Conservation (phyloP, 2,113 vertebrate species). For the Crotalus tigris region DNA sequence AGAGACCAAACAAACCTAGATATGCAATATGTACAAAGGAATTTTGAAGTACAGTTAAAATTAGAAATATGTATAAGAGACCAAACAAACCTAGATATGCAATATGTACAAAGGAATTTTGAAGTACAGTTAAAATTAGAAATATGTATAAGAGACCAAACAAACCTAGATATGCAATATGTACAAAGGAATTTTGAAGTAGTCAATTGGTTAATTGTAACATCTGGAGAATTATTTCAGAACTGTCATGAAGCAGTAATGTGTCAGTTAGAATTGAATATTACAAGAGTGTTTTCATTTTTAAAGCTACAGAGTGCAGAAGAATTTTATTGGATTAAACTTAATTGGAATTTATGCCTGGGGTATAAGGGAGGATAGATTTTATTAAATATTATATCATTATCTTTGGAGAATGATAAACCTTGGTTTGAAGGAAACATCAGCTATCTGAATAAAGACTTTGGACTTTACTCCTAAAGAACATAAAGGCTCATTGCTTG, state of each 20-base stretch:
- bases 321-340: neutral
- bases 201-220: neutral
- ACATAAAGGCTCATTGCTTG: neutral
- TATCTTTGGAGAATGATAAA: neutral
- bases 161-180: neutral
- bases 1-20: neutral
- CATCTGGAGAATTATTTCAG: neutral
- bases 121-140: constrained; percentile 8
- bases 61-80: neutral
- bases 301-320: neutral
- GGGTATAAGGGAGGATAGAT: neutral
- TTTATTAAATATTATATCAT: neutral
- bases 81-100: neutral
- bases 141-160: neutral
- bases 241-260: neutral
- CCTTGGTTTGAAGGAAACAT: neutral
- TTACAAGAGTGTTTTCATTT: constrained; percentile 8
- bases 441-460: neutral
- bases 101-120: neutral
- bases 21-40: neutral
- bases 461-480: neutral
- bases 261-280: neutral
- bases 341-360: neutral
- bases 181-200: neutral
- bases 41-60: constrained; percentile 7